phyloP scores from a whole-genome alignment of 1,140 invertebrate genomes.

The Mya arenaria region DNA sequence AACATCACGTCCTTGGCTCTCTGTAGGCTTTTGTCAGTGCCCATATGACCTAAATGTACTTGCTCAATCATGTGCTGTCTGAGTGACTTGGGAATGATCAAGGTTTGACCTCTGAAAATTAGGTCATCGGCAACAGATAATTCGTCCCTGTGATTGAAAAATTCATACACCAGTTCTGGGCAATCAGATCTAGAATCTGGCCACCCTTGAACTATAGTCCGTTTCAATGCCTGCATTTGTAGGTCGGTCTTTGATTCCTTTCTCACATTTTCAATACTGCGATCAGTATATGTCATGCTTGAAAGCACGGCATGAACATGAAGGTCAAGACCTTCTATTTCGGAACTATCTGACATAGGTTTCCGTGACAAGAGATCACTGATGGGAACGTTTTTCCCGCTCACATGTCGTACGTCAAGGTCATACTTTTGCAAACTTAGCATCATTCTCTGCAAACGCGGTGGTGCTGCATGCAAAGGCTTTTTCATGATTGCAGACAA shows the following conservation, averaged over 20 bases:
- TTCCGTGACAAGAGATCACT: slow-evolving; percentile 17
- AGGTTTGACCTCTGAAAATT: slow-evolving; percentile 24
- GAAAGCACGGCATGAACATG: neutral
- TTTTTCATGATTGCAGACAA: slow-evolving; percentile 5
- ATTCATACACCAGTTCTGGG: neutral
- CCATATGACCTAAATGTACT: slow-evolving; percentile 59
- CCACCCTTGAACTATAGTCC: slow-evolving; percentile 8
- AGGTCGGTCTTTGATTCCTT: neutral
- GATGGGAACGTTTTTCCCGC: slow-evolving; percentile 13
- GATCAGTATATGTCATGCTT: neutral
- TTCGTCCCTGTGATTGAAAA: slow-evolving; percentile 12
- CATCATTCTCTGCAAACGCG: slow-evolving; percentile 14
- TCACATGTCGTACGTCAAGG: neutral
- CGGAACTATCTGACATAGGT: neutral
- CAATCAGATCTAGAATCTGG: neutral
- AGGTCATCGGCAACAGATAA: slow-evolving; percentile 3
- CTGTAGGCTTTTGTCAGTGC: slow-evolving; percentile 54
- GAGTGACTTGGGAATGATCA: slow-evolving; percentile 23
- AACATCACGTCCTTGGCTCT: slow-evolving; percentile 53
- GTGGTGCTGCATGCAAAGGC: slow-evolving; percentile 2
- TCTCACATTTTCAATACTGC: neutral
- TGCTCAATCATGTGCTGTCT: slow-evolving; percentile 51
- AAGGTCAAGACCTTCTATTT: neutral
- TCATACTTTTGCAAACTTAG: neutral
- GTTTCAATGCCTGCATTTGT: neutral